These are phyloP conservation scores for Recurvirostra avosetta DNA, from an alignment of 2,113 vertebrate genomes.

Conservation along the genomic window DNA sequence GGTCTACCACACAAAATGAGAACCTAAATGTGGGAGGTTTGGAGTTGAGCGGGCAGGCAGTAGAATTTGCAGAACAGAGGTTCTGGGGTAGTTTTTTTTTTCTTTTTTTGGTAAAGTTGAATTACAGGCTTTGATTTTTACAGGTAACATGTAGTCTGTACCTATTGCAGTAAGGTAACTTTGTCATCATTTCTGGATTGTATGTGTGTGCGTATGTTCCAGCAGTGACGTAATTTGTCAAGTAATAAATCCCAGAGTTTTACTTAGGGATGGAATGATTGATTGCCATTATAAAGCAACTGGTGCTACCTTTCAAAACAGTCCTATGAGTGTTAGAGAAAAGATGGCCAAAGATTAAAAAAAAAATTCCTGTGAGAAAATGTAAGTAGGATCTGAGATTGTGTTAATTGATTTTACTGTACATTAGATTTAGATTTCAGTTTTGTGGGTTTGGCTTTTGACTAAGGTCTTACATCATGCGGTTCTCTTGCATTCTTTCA, in stretches of 20 bases:
- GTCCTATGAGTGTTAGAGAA: not conserved
- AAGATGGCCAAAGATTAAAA: not conserved
- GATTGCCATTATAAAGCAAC: not conserved
- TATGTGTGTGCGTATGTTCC: not conserved
- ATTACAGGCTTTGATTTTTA: not conserved
- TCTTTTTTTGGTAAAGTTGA: not conserved
- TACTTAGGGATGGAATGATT: not conserved
- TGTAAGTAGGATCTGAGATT: not conserved
- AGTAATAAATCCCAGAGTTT: not conserved
- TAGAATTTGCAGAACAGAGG: not conserved
- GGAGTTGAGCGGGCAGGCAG: not conserved
- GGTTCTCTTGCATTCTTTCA: not conserved
- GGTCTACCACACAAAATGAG: not conserved
- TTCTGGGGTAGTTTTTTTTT: not conserved
- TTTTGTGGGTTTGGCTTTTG: slow-evolving; percentile 43
- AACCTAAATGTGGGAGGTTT: not conserved
- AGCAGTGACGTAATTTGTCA: not conserved
- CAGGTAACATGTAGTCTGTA: not conserved
- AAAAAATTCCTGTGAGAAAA: not conserved
- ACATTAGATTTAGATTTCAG: not conserved
- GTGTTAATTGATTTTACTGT: slow-evolving; percentile 51
- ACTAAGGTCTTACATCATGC: not conserved
- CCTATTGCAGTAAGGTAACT: not conserved
- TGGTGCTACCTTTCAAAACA: not conserved
- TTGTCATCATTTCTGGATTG: not conserved